These are phyloP conservation scores for Chouioia cunea DNA, from an alignment of 2,888 invertebrate species.

Conservation along the genomic window DNA sequence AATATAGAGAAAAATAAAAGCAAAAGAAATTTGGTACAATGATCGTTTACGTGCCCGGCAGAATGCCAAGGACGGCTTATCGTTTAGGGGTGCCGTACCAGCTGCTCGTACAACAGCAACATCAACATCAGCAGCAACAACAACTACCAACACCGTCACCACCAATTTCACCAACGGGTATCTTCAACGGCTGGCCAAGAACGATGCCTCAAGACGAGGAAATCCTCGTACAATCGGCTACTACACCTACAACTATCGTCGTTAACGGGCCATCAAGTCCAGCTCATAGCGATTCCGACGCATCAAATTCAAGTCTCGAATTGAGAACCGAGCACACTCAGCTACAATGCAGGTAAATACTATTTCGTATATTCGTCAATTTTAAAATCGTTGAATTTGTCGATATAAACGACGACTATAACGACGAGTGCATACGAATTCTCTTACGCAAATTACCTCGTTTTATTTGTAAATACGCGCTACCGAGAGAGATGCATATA, in stretches of 20 bases:
- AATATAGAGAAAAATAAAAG: conserved; percentile 3
- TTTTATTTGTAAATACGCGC: not conserved
- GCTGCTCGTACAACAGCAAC: conserved; percentile 45
- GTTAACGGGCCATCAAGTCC: conserved; percentile 63
- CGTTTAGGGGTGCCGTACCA: conserved; percentile 59
- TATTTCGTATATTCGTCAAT: too few relatives aligned
- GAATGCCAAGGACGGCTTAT: conserved; percentile 65
- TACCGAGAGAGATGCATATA: too few relatives aligned
- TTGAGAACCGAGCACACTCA: conserved; percentile 65
- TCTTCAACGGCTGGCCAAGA: conserved; percentile 57
- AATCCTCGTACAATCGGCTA: conserved; percentile 41
- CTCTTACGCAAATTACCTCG: too few relatives aligned
- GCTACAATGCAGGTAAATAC: conserved; percentile 65
- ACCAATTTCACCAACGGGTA: conserved; percentile 46
- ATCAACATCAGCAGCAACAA: conserved; percentile 32
- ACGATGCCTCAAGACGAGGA: conserved; percentile 67
- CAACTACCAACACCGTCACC: conserved; percentile 47
- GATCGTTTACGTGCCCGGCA: conserved; percentile 68
- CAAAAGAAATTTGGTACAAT: conserved; percentile 53
- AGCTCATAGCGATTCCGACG: conserved; percentile 66
- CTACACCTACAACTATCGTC: not conserved
- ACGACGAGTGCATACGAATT: too few relatives aligned
- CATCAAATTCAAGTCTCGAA: conserved; percentile 65
- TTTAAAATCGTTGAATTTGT: too few relatives aligned
- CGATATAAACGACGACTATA: too few relatives aligned